These are phyloP conservation scores for Rhingia rostrata DNA, from an alignment of 2,888 invertebrate species.

Conservation along the genomic window DNA sequence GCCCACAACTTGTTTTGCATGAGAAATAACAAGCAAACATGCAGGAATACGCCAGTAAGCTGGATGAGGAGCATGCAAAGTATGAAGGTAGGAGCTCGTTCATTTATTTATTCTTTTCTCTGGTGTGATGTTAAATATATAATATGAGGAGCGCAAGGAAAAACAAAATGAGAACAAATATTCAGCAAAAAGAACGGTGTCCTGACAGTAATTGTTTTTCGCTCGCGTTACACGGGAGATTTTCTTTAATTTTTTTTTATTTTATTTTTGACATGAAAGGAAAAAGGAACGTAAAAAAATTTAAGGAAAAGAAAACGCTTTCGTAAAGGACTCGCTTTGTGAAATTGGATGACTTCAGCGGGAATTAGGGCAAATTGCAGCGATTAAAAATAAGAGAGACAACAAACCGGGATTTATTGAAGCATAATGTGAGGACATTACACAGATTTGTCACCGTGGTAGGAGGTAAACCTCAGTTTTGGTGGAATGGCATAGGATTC, in stretches of 20 bases:
- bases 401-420: no score
- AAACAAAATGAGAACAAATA: constrained; percentile 50
- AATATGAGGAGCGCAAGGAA: constrained; percentile 30
- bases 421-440: no score
- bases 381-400: no score
- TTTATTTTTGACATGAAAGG: background rate
- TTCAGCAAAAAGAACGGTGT: constrained; percentile 9
- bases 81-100: constrained; percentile 32
- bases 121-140: constrained; percentile 59
- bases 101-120: constrained; percentile 65
- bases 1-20: constrained; percentile 44
- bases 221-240: constrained; percentile 33
- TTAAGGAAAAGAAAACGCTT: background rate
- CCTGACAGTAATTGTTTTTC: constrained; percentile 68
- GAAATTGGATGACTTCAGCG: background rate
- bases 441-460: no score
- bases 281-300: background rate
- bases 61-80: constrained; percentile 14
- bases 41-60: constrained; percentile 15
- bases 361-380: background rate
- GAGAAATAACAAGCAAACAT: constrained; percentile 49
- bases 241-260: constrained; percentile 13
- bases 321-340: background rate
- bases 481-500: no score
- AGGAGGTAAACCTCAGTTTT: no score